A percentile compares a stretch with the other conserved stretches of the same genome.
Conservation (phyloP, 2,797 vertebrate species). For the Hydrocynus forskahlii region DNA sequence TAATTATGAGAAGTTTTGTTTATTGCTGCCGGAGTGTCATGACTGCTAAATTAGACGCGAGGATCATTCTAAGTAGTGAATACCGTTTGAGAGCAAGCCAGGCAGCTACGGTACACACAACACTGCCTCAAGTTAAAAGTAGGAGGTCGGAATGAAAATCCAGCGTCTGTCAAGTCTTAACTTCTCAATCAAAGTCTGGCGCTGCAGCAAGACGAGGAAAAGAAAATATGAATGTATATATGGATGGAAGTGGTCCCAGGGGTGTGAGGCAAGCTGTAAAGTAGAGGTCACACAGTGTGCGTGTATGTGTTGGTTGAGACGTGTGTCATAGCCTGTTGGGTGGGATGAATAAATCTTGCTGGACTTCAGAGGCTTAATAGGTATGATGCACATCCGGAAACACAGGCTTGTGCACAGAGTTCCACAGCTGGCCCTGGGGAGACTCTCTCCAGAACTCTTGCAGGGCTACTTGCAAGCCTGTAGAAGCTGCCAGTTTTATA, state of each 20-base stretch:
- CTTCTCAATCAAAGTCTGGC: slow-evolving; percentile 20
- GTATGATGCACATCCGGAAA: slow-evolving; percentile 47
- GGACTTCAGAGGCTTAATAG: slow-evolving; percentile 36
- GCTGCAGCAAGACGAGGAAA: background rate
- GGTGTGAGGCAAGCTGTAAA: slow-evolving; percentile 17
- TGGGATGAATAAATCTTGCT: slow-evolving; percentile 51
- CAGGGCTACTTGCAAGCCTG: slow-evolving; percentile 37
- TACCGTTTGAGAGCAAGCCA: slow-evolving; percentile 52
- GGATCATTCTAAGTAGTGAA: slow-evolving; percentile 59
- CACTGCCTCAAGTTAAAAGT: slow-evolving; percentile 30
- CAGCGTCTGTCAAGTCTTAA: background rate
- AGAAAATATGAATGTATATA: slow-evolving; percentile 5
- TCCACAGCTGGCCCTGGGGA: slow-evolving; percentile 26
- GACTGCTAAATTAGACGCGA: slow-evolving; percentile 59
- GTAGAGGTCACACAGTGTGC: slow-evolving; percentile 8
- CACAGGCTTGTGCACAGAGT: slow-evolving; percentile 15
- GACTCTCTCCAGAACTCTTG: slow-evolving; percentile 41
- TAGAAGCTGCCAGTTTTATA: background rate
- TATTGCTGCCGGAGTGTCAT: slow-evolving; percentile 56
- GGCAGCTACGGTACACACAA: slow-evolving; percentile 35
- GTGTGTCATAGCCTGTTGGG: slow-evolving; percentile 44
- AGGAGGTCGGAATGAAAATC: slow-evolving; percentile 1
- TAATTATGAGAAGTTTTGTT: slow-evolving; percentile 58
- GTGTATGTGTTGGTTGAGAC: slow-evolving; percentile 11
- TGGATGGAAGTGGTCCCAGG: slow-evolving; percentile 12